Evolutionary conservation across 2,797 vertebrate genomes (phyloP).

Genomic region (Chaetodon trifasciatus): DNA sequence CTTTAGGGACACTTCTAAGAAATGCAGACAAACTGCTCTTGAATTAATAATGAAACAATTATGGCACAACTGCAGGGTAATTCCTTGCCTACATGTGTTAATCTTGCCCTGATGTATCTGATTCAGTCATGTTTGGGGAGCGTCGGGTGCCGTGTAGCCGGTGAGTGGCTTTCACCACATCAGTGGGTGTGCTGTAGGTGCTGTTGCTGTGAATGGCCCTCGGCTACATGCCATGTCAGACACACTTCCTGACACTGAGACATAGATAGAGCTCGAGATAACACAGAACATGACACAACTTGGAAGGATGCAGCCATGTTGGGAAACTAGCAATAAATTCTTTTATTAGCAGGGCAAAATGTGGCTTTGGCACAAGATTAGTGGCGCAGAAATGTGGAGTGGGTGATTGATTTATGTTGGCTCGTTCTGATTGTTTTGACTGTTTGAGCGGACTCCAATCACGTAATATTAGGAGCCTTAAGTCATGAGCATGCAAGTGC

Average conservation of each 20-base stretch:
- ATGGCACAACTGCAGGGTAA: neutral
- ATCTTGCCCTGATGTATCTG: neutral
- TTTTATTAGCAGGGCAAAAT: constrained; percentile 41
- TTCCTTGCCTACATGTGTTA: neutral
- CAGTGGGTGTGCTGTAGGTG: constrained; percentile 33
- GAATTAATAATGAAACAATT: constrained; percentile 9
- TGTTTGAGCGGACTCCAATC: neutral
- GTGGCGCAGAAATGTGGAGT: constrained; percentile 11
- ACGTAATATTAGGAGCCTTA: neutral
- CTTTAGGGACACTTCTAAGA: neutral
- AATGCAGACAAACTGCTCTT: neutral
- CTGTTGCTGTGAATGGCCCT: constrained; percentile 52
- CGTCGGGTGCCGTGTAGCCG: neutral
- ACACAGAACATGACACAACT: constrained; percentile 68
- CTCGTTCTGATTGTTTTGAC: constrained; percentile 34
- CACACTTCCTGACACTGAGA: constrained; percentile 77
- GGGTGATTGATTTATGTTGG: constrained; percentile 34
- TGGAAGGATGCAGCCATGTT: constrained; percentile 32
- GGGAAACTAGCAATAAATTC: constrained; percentile 44
- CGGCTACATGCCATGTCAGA: constrained; percentile 69
- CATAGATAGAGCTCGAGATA: constrained; percentile 69
- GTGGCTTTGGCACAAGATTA: constrained; percentile 43
- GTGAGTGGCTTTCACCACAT: constrained; percentile 46
- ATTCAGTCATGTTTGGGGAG: neutral
- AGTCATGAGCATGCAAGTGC: neutral